Base-by-base conservation (phyloP, 2,888 invertebrate genomes). In the Atethmia centrago region DNA sequence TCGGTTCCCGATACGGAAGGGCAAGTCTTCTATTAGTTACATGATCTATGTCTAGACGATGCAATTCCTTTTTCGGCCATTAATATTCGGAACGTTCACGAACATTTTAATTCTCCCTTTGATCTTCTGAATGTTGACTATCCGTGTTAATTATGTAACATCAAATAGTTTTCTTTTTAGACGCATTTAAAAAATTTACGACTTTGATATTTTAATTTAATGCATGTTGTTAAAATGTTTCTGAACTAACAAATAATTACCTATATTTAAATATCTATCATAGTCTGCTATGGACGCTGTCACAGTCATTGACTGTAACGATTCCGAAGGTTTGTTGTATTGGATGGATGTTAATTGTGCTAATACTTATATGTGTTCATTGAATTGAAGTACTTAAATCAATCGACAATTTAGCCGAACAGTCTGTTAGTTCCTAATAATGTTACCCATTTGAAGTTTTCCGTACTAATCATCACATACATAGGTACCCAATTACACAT, bases 1-100 rank as follows among this genome's bases (percentile, higher is more conserved):
- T 96, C 95, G 94, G 93, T 93, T 92, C 87, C 85, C 90, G 91
- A 94, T 95, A 93, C 93, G 91, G 91, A 93, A 92, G 87, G 90
- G 92, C 92, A 93, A 92, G 89, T 89, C 87, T 87, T 88, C 90
- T 92, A 89, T 92, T 92, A 87, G 79, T 85, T 89, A 87, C 86
- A 89, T 90, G 88, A 85, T 85, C 81, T 82, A 88, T 84, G 67
- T 74, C 82, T 88, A 84, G 85, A 80, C 80, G 79, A 83, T 84
- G 85, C 85, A 86, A 85, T 76, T 71, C 55, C 65, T 82, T 73
- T 71, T 67, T 75, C 66, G 45, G 47, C 71, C 74, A 25, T 85
- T 80, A 73, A 87, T 80, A 77, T 71, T 68, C 68, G 58, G 67
- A 68, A 71, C 68, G 67, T 59, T 71, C 69, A 79, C 84, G 55